Conservation (phyloP, 2,888 invertebrate genomes). For the Drosophila yooni region DNA sequence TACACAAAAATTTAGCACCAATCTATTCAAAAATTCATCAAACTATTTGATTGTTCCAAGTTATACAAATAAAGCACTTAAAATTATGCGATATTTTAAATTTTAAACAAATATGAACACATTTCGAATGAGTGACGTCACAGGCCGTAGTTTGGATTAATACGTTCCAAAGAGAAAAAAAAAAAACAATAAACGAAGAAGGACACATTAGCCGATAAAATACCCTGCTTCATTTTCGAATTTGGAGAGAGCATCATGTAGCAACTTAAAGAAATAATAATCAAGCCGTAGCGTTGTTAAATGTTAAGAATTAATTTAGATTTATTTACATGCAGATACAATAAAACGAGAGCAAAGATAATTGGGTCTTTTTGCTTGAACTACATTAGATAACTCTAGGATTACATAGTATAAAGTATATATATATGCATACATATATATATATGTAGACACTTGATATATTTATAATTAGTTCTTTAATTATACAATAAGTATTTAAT, state of each 20-base stretch:
- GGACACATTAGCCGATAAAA: constrained; percentile 10
- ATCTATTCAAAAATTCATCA: constrained; percentile 83
- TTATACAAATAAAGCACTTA: constrained; percentile 80
- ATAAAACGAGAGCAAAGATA: constrained; percentile 71
- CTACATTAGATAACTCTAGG: constrained; percentile 70
- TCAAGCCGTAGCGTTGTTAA: constrained; percentile 63
- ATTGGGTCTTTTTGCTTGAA: constrained; percentile 77
- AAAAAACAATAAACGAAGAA: neutral
- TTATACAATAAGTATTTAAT: constrained; percentile 58
- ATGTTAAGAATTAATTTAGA: constrained; percentile 70
- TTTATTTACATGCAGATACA: constrained; percentile 79
- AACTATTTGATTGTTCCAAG: constrained; percentile 82
- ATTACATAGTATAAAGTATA: constrained; percentile 42
- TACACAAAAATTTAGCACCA: constrained; percentile 81
- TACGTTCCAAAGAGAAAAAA: constrained; percentile 30
- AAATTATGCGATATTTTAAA: constrained; percentile 55
- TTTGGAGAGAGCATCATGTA: constrained; percentile 36
- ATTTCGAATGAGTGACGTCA: constrained; percentile 47
- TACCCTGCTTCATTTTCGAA: constrained; percentile 1
- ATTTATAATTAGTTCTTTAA: constrained; percentile 64
- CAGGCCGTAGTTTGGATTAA: constrained; percentile 22
- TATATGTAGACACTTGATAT: constrained; percentile 47
- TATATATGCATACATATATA: constrained; percentile 35
- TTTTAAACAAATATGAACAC: constrained; percentile 69
- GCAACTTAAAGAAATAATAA: constrained; percentile 69